Conservation (phyloP, 2,888 invertebrate genomes). For the Heliconius erato region DNA sequence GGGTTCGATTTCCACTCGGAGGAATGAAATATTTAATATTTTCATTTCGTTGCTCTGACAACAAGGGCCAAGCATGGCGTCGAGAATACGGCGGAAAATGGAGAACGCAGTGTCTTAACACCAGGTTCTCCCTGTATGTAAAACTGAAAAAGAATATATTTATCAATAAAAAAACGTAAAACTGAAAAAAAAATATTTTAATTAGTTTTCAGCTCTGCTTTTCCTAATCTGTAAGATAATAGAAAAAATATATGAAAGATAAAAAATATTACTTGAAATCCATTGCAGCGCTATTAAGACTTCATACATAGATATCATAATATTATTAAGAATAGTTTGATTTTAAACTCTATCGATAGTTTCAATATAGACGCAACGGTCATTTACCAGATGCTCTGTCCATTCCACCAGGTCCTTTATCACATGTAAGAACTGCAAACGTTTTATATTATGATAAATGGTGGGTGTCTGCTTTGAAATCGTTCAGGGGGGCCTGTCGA, state of each 20-base stretch:
- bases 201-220: background rate
- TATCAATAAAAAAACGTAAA: no score
- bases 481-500: slow-evolving; percentile 10
- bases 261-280: background rate
- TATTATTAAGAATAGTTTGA: background rate
- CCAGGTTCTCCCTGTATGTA: no score
- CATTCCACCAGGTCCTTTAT: background rate
- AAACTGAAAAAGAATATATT: no score
- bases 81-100: no score
- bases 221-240: background rate
- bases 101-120: no score
- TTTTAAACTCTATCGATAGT: background rate
- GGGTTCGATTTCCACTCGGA: no score
- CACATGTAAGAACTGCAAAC: slow-evolving; percentile 11
- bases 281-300: background rate
- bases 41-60: no score
- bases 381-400: background rate
- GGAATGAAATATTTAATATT: no score
- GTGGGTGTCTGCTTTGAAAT: slow-evolving; percentile 11
- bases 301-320: background rate
- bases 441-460: slow-evolving; percentile 21
- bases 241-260: background rate
- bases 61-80: no score
- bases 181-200: background rate
- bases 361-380: background rate